Percentiles rank a stretch among this genome's conserved stretches.
These are phyloP conservation scores for Troides aeacus DNA, from an alignment of 2,888 invertebrate species.

Conservation along the genomic window DNA sequence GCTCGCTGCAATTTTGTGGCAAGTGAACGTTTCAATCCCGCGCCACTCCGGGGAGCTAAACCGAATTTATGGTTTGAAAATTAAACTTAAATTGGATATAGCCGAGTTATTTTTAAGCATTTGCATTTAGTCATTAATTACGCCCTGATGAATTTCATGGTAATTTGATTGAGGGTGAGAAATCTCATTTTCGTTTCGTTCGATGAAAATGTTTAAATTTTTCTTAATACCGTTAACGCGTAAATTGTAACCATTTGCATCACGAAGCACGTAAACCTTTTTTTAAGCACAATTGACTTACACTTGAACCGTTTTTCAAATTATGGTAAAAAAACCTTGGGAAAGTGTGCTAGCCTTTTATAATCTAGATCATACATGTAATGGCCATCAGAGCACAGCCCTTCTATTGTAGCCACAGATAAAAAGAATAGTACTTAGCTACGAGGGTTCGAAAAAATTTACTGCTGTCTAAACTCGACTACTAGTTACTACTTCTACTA, in stretches of 20 bases:
- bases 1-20: conserved; percentile 68
- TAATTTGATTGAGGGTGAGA: conserved; percentile 45
- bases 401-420: no score
- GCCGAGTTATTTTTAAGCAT: conserved; percentile 67
- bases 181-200: conserved; percentile 37
- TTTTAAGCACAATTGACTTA: no score
- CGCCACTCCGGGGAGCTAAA: conserved; percentile 70
- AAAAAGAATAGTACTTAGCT: no score
- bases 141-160: conserved; percentile 50
- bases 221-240: background rate
- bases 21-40: conserved; percentile 62
- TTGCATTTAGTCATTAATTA: conserved; percentile 66
- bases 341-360: background rate
- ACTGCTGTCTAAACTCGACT: no score
- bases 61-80: conserved; percentile 76
- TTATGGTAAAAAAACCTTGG: background rate
- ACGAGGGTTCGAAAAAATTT: no score
- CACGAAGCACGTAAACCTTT: background rate
- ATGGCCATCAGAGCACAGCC: no score
- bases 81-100: conserved; percentile 77
- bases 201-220: conserved; percentile 13
- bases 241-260: background rate
- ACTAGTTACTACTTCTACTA: no score
- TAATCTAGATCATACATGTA: no score
- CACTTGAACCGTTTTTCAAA: no score